A percentile compares a stretch with the other conserved stretches of the same genome.
phyloP scores from a whole-genome alignment of 2,797 vertebrate species.

The Enteromius unitaeniatus region DNA sequence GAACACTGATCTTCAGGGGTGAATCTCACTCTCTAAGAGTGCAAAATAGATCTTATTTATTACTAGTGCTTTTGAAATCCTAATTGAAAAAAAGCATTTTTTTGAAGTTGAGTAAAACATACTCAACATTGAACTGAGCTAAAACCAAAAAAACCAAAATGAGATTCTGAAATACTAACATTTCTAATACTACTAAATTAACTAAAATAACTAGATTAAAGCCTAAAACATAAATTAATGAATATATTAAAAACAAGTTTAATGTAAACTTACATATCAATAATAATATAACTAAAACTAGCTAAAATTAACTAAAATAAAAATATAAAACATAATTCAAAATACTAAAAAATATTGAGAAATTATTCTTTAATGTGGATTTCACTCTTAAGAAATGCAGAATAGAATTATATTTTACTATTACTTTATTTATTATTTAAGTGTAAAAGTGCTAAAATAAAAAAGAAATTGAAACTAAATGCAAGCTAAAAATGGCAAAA shows the following conservation, averaged over 20 bases:
- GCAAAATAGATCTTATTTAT: background rate
- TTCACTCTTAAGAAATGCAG: background rate
- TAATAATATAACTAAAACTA: background rate
- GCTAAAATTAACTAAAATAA: background rate
- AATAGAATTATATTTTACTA: background rate
- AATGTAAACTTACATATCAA: background rate
- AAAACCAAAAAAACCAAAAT: background rate
- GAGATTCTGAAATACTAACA: no score
- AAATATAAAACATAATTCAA: background rate
- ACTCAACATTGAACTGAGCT: background rate
- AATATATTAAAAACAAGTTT: background rate
- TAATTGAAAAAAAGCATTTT: no score
- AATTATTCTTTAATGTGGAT: background rate
- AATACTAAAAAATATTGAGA: background rate
- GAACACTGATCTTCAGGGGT: background rate
- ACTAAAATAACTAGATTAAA: no score
- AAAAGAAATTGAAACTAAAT: background rate
- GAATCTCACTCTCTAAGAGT: background rate
- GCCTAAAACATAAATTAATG: no score
- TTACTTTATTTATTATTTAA: no score
- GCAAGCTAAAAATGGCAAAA: background rate
- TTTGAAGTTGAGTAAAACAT: no score
- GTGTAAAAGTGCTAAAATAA: background rate
- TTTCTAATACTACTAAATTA: no score
- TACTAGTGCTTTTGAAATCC: no score